Evolutionary conservation across 2,113 vertebrate genomes (phyloP).

Genomic region (Cynocephalus volans): DNA sequence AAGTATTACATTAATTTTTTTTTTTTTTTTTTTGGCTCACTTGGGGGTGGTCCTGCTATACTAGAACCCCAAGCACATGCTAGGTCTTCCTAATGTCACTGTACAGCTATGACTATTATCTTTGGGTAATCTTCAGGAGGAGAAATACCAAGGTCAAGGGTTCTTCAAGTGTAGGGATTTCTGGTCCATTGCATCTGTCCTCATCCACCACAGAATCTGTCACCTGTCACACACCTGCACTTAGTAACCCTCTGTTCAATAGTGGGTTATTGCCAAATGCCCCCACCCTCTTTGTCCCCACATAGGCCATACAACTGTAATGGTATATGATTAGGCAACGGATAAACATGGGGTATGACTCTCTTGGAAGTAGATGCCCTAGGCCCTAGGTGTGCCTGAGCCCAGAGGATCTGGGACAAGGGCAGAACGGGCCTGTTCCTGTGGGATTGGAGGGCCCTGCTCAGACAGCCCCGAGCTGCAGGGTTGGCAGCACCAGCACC

Average conservation of each 20-base stretch:
- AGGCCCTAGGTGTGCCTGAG: not conserved
- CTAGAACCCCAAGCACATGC: not conserved
- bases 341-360: not conserved
- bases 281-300: rapidly evolving
- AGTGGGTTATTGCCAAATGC: not conserved
- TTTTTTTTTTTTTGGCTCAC: not conserved
- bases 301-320: rapidly evolving
- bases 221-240: not conserved
- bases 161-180: not conserved
- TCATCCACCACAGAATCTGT: not conserved
- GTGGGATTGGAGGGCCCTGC: not conserved
- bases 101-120: not conserved
- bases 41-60: not conserved
- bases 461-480: not conserved
- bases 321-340: rapidly evolving
- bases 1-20: not conserved
- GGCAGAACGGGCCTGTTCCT: not conserved
- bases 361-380: not conserved
- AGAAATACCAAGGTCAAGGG: not conserved
- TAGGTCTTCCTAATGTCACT: not conserved
- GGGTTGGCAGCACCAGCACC: no score
- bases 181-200: not conserved
- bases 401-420: not conserved
- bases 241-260: not conserved
- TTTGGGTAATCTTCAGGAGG: not conserved